These are phyloP conservation scores for Vimba vimba DNA, from an alignment of 2,113 vertebrate species.

Conservation along the genomic window DNA sequence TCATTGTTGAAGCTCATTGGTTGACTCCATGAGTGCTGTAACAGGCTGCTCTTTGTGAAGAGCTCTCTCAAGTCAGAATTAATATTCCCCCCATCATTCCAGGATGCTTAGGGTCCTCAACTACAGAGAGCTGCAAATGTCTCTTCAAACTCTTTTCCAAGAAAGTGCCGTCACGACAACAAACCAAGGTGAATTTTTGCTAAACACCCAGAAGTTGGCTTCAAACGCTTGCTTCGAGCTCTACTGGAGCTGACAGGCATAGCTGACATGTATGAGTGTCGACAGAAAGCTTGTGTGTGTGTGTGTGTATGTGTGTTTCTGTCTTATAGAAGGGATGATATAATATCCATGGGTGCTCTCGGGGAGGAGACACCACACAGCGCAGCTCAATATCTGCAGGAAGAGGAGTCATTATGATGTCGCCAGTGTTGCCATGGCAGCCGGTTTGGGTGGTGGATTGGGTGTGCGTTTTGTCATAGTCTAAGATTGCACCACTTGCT, in stretches of 20 bases:
- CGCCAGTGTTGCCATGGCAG: slow-evolving; percentile 79
- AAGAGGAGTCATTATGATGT: slow-evolving; percentile 79
- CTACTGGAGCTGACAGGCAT: slow-evolving; percentile 15
- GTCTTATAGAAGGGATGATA: slow-evolving; percentile 75
- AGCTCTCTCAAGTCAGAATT: slow-evolving; percentile 37
- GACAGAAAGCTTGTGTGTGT: slow-evolving; percentile 8
- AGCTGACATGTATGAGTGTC: background rate
- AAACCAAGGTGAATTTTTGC: slow-evolving; percentile 25
- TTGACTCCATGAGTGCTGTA: slow-evolving; percentile 66
- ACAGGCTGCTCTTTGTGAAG: slow-evolving; percentile 38
- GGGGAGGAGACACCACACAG: slow-evolving; percentile 72
- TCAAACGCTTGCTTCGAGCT: background rate
- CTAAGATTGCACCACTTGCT: slow-evolving; percentile 80
- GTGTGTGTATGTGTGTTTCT: slow-evolving; percentile 52
- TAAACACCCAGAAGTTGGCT: slow-evolving; percentile 2
- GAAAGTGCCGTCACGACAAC: background rate
- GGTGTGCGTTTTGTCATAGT: slow-evolving; percentile 80
- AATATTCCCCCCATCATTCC: slow-evolving; percentile 9
- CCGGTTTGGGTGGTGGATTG: slow-evolving; percentile 78
- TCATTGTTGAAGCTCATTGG: slow-evolving; percentile 65
- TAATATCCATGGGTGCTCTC: slow-evolving; percentile 69
- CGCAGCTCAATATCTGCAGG: slow-evolving; percentile 74
- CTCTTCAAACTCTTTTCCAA: background rate
- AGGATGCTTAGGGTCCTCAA: background rate
- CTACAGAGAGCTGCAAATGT: background rate